Conservation (phyloP, 64 coral and sea anemone species). For the Dendronephthya gigantea region DNA sequence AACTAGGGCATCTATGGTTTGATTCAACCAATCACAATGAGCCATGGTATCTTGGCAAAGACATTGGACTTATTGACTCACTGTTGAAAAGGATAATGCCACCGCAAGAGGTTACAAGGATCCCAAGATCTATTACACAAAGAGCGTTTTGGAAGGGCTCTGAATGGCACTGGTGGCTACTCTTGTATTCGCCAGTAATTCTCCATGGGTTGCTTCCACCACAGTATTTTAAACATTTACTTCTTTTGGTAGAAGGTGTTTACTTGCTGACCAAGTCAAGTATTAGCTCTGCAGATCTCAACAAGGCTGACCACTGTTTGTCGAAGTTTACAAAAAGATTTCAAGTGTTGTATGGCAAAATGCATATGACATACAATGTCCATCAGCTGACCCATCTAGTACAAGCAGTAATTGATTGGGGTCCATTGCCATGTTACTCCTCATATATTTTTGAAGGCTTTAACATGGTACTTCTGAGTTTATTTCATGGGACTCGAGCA, state of each 20-base stretch:
- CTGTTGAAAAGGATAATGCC: background rate
- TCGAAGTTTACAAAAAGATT: background rate
- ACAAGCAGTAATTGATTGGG: background rate
- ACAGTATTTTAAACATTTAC: background rate
- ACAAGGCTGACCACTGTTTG: background rate
- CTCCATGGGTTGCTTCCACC: background rate
- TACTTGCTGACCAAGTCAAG: background rate
- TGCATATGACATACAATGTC: slow-evolving; percentile 13
- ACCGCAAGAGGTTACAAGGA: background rate
- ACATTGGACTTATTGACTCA: background rate
- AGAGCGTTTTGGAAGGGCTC: slow-evolving; percentile 13
- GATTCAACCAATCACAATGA: background rate
- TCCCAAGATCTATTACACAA: slow-evolving; percentile 3
- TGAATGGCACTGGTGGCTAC: slow-evolving; percentile 12
- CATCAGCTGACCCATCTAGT: background rate
- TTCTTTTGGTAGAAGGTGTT: slow-evolving; percentile 4
- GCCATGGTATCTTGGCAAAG: background rate
- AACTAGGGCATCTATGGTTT: slow-evolving; percentile 9
- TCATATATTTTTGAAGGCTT: slow-evolving; percentile 11
- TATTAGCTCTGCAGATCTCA: background rate
- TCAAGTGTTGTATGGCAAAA: no score
- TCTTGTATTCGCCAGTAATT: background rate
- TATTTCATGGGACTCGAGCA: slow-evolving; percentile 9
- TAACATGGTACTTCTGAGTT: background rate
- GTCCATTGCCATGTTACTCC: background rate